Evolutionary conservation across 2,113 vertebrate genomes (phyloP), one percentile per base, ranked within the genome.

Genomic region (Anarhynchus alexandrinus): DNA sequence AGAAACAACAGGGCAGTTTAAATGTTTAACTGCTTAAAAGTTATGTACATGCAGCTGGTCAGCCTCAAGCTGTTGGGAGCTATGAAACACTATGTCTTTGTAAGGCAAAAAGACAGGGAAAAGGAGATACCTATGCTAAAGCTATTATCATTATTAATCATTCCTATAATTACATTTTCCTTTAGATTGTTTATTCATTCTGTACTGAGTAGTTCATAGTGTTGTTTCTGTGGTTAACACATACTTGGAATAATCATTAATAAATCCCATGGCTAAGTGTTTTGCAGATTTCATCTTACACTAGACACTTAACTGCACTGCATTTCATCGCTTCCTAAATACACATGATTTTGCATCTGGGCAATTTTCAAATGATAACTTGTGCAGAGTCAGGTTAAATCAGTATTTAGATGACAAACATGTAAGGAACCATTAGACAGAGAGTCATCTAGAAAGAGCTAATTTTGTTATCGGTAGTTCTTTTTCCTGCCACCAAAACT

Each of bases 171-270:
- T 78, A 79, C 12, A 58, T 89, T 94, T 90, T 82, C 26, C 36
- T 93, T 91, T 58, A 58, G 88, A 85, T 22, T 96, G 7, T 54
- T 89, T 76, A 59, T 94, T 94, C 62, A 69, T 89, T 94, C 77
- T 91, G 19, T 57, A 67, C 42, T 54, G 64, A 81, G 80, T 57
- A 90, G 61, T 87, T 86, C 36, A 57, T 29, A 65, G 40, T 54
- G 34, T 74, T 92, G 43, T 59, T 89, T 91, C 69, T 55, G 61
- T 73, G 77, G 36, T 87, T 91, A 90, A 91, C 29, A 58, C 30
- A 62, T 9, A 15, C 43, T 85, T 87, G 81, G 62, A 85, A 87
- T 66, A 87, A 54, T 59, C 64, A 73, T 94, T 93, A 82, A 79
- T 94, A 67, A 76, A 84, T 71, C 64, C 42, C 42, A 49, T 4